Evolutionary conservation across 2,888 invertebrate genomes (phyloP).

Genomic region (Epicampocera succincta): DNA sequence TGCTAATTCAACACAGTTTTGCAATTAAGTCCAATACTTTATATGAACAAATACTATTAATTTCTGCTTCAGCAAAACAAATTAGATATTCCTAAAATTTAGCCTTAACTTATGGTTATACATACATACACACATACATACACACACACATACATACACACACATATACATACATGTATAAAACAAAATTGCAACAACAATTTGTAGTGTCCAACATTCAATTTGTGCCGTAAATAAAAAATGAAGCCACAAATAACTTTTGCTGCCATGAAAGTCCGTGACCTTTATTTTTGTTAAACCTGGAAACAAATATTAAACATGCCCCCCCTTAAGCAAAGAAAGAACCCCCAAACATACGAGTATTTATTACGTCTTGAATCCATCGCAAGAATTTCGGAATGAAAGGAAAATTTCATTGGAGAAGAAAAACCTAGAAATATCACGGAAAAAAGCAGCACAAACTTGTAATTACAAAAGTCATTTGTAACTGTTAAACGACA

Average conservation of each 20-base stretch:
- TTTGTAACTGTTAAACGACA: constrained; percentile 67
- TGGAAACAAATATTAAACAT: constrained; percentile 1
- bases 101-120: background rate
- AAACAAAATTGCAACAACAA: too few species aligned
- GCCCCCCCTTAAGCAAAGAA: too few species aligned
- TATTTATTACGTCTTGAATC: too few species aligned
- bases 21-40: too few species aligned
- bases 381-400: too few species aligned
- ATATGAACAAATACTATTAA: too few species aligned
- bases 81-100: background rate
- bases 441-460: constrained; percentile 11
- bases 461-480: constrained; percentile 65
- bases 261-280: background rate
- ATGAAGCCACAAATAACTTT: constrained; percentile 21
- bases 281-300: constrained; percentile 1
- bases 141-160: too few species aligned
- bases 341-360: too few species aligned
- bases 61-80: background rate
- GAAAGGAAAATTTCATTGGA: too few species aligned
- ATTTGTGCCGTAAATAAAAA: background rate
- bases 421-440: constrained; percentile 7
- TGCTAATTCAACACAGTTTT: too few species aligned
- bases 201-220: background rate
- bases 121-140: too few species aligned
- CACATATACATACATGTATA: too few species aligned